phyloP scores from a whole-genome alignment of 2,113 vertebrate genomes.

The Eudyptes chrysolophus region DNA sequence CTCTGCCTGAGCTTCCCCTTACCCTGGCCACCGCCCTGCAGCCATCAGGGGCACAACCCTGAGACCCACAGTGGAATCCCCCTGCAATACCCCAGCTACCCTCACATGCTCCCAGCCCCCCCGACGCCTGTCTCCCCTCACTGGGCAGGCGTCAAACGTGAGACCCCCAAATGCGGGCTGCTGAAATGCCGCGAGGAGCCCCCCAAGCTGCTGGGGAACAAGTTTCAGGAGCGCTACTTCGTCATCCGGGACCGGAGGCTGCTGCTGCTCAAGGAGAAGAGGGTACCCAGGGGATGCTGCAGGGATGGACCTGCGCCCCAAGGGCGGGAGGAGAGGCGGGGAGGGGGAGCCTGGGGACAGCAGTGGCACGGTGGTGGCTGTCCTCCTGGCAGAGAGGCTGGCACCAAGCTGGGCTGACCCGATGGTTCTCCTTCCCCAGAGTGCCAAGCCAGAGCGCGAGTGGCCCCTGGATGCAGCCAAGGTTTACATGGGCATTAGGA shows the following conservation, averaged over 20 bases:
- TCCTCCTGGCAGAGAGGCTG: not conserved
- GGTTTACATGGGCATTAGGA: slow-evolving; percentile 92
- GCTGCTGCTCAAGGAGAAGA: slow-evolving; percentile 93
- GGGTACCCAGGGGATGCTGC: slow-evolving; percentile 67
- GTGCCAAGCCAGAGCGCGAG: slow-evolving; percentile 89
- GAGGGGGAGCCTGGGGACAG: not conserved
- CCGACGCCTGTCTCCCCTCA: not conserved
- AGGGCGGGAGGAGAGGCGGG: not conserved
- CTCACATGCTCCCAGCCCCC: not conserved
- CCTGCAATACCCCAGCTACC: not conserved
- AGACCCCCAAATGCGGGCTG: slow-evolving; percentile 87
- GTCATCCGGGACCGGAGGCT: slow-evolving; percentile 86
- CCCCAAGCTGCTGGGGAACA: slow-evolving; percentile 88
- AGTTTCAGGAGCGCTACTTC: slow-evolving; percentile 93
- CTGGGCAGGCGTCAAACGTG: slow-evolving; percentile 82
- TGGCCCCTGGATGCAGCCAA: slow-evolving; percentile 90
- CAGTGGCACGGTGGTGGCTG: accelerated
- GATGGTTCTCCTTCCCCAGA: slow-evolving; percentile 69
- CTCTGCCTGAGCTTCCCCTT: not conserved
- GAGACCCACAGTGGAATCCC: too few relatives aligned
- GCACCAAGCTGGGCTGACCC: not conserved
- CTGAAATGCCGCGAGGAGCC: slow-evolving; percentile 91
- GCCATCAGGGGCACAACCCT: not conserved
- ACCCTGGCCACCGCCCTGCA: not conserved
- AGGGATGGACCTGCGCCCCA: accelerated